These are phyloP conservation scores for Campylomormyrus tamandua DNA, from an alignment of 2,113 vertebrate genomes.

Conservation along the genomic window DNA sequence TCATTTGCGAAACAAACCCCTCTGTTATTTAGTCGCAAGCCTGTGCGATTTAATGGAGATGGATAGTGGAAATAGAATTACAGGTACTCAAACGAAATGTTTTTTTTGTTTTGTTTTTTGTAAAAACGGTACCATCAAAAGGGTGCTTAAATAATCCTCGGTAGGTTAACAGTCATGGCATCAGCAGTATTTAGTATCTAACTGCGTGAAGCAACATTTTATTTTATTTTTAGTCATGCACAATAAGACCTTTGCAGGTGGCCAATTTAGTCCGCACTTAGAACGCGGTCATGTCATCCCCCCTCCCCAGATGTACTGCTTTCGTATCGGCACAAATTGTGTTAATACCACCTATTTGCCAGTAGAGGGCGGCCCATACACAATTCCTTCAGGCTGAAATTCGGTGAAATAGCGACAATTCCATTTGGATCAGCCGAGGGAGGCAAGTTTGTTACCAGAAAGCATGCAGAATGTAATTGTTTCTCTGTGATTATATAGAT, in stretches of 20 bases:
- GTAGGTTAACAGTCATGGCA: neutral
- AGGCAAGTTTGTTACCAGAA: conserved; percentile 10
- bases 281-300: neutral
- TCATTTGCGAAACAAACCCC: neutral
- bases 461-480: conserved; percentile 24
- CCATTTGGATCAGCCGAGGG: neutral
- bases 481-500: conserved; percentile 30
- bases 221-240: neutral
- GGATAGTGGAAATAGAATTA: conserved; percentile 4
- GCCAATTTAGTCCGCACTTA: neutral
- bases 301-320: neutral
- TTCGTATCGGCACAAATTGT: neutral
- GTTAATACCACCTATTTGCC: neutral
- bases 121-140: neutral
- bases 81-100: neutral
- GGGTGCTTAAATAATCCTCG: neutral
- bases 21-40: neutral
- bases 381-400: neutral
- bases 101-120: neutral
- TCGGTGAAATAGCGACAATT: neutral
- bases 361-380: conserved; percentile 35
- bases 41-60: neutral
- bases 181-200: neutral
- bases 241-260: neutral
- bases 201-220: neutral